Percentiles rank a stretch among this genome's conserved stretches.
These are phyloP conservation scores for Anseranas semipalmata DNA, from an alignment of 2,113 vertebrate species.

Conservation along the genomic window DNA sequence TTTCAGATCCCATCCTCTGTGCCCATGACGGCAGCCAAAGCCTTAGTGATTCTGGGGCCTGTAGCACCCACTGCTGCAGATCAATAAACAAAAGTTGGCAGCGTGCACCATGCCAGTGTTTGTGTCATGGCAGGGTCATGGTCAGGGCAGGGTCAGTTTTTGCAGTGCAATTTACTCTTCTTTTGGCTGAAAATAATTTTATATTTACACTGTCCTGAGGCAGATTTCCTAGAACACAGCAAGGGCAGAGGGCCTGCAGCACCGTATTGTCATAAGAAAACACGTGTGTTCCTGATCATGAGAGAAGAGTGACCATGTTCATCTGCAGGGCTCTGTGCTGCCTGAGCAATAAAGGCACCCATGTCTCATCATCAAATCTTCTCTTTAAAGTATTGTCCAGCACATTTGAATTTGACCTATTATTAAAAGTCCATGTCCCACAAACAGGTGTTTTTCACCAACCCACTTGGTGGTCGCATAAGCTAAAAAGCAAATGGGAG, in stretches of 20 bases:
- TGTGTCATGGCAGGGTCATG: neutral
- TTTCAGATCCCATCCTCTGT: neutral
- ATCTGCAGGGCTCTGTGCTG: neutral
- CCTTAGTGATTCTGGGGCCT: neutral
- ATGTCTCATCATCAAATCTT: neutral
- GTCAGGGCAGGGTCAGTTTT: neutral
- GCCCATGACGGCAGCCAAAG: neutral
- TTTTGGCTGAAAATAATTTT: neutral
- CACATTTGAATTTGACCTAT: neutral
- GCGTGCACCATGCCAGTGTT: fast-evolving
- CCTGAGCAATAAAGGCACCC: neutral
- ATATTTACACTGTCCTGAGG: neutral
- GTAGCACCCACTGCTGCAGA: neutral
- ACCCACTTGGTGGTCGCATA: neutral
- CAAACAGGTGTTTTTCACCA: neutral
- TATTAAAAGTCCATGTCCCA: neutral
- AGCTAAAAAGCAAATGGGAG: neutral
- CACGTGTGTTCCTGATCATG: neutral
- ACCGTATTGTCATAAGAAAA: neutral
- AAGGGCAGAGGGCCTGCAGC: neutral
- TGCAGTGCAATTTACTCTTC: neutral
- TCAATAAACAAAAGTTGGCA: neutral
- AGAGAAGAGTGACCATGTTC: neutral
- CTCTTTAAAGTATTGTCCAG: neutral
- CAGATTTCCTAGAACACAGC: neutral